Percentiles rank a stretch among this genome's conserved stretches.
These are phyloP conservation scores for Catharus ustulatus DNA, from an alignment of 2,797 vertebrate genomes.

Conservation along the genomic window DNA sequence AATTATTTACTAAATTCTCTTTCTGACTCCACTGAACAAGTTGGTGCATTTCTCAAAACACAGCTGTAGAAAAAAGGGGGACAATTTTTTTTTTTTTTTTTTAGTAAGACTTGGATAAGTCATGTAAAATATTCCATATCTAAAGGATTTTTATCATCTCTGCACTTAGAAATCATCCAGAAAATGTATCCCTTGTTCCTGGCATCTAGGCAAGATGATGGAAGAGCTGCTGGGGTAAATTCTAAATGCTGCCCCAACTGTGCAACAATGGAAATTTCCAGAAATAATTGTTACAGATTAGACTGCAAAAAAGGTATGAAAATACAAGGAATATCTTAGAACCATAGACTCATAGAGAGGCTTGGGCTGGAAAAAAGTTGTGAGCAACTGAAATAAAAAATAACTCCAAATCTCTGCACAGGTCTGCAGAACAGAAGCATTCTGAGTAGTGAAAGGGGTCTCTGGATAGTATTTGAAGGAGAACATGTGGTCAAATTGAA, in stretches of 20 bases:
- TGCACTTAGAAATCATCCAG: not conserved
- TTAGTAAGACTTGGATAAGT: not conserved
- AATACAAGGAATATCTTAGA: not conserved
- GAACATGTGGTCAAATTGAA: not conserved
- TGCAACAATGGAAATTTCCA: not conserved
- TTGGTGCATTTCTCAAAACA: not conserved
- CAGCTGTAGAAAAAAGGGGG: not conserved
- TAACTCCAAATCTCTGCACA: not conserved
- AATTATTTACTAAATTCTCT: not conserved
- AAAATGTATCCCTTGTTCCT: not conserved
- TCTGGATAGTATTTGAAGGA: not conserved
- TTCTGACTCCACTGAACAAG: not conserved
- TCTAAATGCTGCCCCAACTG: not conserved
- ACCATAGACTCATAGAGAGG: rapidly evolving
- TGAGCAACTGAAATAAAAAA: not conserved
- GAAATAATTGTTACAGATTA: not conserved
- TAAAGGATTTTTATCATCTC: not conserved
- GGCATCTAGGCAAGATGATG: not conserved
- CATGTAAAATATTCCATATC: not conserved
- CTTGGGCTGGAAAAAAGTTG: not conserved
- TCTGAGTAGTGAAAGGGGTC: not conserved
- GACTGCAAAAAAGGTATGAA: not conserved
- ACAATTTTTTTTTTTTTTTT: too few relatives aligned
- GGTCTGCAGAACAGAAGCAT: not conserved
- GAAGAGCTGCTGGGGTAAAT: not conserved